Conservation (phyloP, 2,113 vertebrate species). For the Irena cyanogastra region DNA sequence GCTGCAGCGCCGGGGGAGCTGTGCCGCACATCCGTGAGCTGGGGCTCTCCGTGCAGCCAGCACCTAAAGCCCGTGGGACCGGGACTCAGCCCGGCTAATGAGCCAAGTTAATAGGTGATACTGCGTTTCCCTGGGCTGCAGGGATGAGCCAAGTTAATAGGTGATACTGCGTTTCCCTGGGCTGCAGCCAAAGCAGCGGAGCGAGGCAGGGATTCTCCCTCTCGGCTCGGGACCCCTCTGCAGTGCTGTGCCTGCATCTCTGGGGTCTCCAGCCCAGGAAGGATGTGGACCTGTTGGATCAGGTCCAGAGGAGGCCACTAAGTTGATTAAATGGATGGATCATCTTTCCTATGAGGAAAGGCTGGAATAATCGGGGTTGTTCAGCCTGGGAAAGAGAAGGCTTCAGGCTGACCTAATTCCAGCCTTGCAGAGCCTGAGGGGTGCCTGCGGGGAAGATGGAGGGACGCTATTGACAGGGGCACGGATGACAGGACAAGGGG, state of each 20-base stretch:
- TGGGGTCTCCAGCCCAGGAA: rapidly evolving
- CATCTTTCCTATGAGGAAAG: neutral
- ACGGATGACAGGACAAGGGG: neutral
- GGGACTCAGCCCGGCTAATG: neutral
- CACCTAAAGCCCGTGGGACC: rapidly evolving
- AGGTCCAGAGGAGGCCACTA: neutral
- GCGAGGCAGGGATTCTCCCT: neutral
- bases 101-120: neutral
- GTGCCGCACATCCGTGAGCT: rapidly evolving
- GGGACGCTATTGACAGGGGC: neutral
- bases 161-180: rapidly evolving
- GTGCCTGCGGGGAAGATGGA: neutral
- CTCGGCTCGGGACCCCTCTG: neutral
- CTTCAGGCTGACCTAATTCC: neutral
- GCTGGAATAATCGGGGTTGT: neutral
- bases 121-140: neutral
- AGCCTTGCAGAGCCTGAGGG: neutral
- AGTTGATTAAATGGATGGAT: too few relatives aligned
- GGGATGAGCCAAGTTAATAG: neutral
- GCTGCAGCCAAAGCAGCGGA: neutral
- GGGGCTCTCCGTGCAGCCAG: rapidly evolving
- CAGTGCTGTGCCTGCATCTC: neutral
- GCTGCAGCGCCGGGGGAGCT: neutral
- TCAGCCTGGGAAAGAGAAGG: neutral
- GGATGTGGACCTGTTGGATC: neutral